Evolutionary conservation across 2,888 invertebrate species (phyloP).

Genomic region (Brachylomia viminalis): DNA sequence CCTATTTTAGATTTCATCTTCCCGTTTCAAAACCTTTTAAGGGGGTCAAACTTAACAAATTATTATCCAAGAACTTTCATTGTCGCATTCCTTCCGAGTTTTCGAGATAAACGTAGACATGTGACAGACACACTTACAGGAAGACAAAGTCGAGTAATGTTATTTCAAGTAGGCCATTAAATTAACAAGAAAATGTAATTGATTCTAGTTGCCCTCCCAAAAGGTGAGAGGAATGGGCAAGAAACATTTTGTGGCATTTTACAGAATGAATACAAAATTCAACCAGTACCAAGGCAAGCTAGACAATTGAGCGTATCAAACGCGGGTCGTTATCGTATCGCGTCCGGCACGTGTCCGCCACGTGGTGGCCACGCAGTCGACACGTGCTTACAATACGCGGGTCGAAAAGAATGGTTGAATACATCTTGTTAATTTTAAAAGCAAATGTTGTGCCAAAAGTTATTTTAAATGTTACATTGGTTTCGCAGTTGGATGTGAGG

Average conservation of each 20-base stretch:
- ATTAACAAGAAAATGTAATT: not conserved
- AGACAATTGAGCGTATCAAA: conserved; percentile 61
- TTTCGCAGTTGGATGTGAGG: not conserved
- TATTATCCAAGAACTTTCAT: too few species aligned
- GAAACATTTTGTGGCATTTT: not conserved
- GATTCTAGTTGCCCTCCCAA: not conserved
- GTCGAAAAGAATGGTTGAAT: conserved; percentile 14
- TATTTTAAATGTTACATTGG: conserved; percentile 11
- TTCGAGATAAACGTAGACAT: not conserved
- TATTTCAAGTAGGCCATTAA: too few species aligned
- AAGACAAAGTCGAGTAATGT: too few species aligned
- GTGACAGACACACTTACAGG: not conserved
- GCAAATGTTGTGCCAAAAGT: conserved; percentile 6
- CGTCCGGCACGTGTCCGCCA: conserved; percentile 31
- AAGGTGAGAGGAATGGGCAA: not conserved
- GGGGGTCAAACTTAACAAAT: too few species aligned
- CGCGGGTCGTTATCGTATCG: conserved; percentile 58
- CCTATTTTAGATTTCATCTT: too few species aligned
- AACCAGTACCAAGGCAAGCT: not conserved
- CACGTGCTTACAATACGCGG: conserved; percentile 29
- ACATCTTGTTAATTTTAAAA: conserved; percentile 38
- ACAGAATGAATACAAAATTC: not conserved
- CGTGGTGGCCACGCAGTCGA: conserved; percentile 14
- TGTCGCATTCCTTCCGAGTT: not conserved
- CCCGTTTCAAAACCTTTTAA: too few species aligned